Conservation (phyloP, 2,113 vertebrate species). For the Lucifuga dentata region DNA sequence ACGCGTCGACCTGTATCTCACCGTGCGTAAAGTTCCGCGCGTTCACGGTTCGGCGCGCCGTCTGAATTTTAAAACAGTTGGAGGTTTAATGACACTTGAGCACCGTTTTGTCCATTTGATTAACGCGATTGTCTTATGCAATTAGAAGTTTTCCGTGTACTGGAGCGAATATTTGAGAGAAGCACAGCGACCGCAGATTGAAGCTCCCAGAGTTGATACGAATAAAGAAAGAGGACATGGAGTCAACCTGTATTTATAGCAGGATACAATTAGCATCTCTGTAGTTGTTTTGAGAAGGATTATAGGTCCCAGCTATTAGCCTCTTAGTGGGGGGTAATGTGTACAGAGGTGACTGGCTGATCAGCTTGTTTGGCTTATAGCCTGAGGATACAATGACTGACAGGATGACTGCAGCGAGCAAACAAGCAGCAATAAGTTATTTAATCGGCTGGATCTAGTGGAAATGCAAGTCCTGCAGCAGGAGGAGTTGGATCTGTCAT, state of each 20-base stretch:
- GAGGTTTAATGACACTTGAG: constrained; percentile 18
- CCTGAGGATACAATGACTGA: constrained; percentile 72
- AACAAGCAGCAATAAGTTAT: constrained; percentile 65
- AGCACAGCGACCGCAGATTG: constrained; percentile 1
- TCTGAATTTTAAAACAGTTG: background rate
- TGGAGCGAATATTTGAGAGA: constrained; percentile 21
- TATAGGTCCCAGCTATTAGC: constrained; percentile 80
- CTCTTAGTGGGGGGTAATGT: constrained; percentile 78
- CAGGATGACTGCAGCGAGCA: constrained; percentile 65
- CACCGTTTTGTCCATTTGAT: constrained; percentile 6
- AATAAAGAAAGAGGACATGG: constrained; percentile 76
- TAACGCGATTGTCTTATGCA: constrained; percentile 21
- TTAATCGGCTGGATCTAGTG: constrained; percentile 57
- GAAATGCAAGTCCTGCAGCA: constrained; percentile 23
- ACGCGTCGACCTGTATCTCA: constrained; percentile 31
- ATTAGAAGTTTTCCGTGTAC: constrained; percentile 36
- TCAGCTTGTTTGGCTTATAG: constrained; percentile 84
- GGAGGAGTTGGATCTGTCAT: constrained; percentile 3
- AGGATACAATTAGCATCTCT: constrained; percentile 83
- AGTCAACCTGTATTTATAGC: constrained; percentile 83
- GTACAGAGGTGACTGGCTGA: constrained; percentile 81
- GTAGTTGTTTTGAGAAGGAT: constrained; percentile 85
- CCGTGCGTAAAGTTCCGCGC: constrained; percentile 52
- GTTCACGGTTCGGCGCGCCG: background rate
- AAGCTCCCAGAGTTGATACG: constrained; percentile 30